Evolutionary conservation across 2,888 invertebrate genomes (phyloP).

Genomic region (Tromatobia lineatoria): DNA sequence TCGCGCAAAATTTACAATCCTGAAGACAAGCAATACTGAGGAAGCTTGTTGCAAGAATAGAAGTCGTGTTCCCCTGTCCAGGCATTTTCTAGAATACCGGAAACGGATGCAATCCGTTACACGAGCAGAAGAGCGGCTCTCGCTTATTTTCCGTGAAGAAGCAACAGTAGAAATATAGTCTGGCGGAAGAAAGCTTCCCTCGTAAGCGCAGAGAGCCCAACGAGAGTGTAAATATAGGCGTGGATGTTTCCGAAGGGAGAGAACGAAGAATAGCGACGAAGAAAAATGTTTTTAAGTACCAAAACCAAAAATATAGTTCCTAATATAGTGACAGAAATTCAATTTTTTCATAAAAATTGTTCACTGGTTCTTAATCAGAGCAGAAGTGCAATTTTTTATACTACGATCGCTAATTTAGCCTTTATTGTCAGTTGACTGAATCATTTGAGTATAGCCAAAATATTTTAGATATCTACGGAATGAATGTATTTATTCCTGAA

Average conservation of each 20-base stretch:
- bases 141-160: slow-evolving; percentile 14
- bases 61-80: slow-evolving; percentile 17
- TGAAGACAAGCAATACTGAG: background rate
- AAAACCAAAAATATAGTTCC: slow-evolving; percentile 63
- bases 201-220: slow-evolving; percentile 16
- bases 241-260: slow-evolving; percentile 44
- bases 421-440: background rate
- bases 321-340: background rate
- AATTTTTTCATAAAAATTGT: background rate
- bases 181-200: slow-evolving; percentile 14
- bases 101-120: slow-evolving; percentile 75
- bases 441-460: too few relatives aligned
- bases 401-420: background rate
- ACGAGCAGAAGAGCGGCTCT: slow-evolving; percentile 48
- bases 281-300: slow-evolving; percentile 11
- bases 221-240: slow-evolving; percentile 71
- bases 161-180: slow-evolving; percentile 4
- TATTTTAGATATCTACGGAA: too few relatives aligned
- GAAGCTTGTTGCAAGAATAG: slow-evolving; percentile 8
- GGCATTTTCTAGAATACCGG: slow-evolving; percentile 69
- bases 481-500: too few relatives aligned
- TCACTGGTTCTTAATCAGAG: background rate
- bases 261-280: slow-evolving; percentile 8
- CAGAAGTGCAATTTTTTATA: background rate
- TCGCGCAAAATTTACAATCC: background rate